phyloP scores from a whole-genome alignment of 2,113 vertebrate species.

The Clarias macrocephalus region DNA sequence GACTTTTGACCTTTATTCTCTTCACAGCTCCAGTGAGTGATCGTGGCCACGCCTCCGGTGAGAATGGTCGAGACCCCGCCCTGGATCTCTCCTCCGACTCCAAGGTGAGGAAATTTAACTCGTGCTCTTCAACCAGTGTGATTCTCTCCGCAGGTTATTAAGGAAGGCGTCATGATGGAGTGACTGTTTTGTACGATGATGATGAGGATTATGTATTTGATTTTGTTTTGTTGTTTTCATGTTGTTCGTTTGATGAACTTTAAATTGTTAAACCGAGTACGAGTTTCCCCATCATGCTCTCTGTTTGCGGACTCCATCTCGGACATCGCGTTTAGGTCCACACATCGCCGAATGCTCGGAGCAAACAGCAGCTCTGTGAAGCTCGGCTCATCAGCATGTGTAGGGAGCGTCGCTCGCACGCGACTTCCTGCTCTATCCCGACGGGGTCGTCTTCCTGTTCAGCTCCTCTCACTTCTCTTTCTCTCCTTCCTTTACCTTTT shows the following conservation, averaged over 20 bases:
- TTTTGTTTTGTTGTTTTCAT: conserved; percentile 16
- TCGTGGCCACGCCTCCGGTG: conserved; percentile 59
- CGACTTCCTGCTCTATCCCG: background rate
- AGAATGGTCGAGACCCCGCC: conserved; percentile 66
- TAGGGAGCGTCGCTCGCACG: background rate
- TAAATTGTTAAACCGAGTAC: background rate
- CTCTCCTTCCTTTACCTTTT: background rate
- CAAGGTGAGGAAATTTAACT: conserved; percentile 71
- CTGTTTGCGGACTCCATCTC: conserved; percentile 12
- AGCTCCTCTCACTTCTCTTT: background rate
- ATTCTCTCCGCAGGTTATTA: conserved; percentile 29
- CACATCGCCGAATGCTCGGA: background rate
- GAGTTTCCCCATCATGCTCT: conserved; percentile 24
- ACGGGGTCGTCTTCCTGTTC: background rate
- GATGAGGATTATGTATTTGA: background rate
- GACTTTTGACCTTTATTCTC: background rate
- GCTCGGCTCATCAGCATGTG: background rate
- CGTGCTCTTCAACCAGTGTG: conserved; percentile 57
- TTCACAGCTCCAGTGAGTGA: conserved; percentile 80
- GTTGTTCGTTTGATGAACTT: background rate
- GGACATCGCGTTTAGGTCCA: background rate
- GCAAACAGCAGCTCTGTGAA: background rate
- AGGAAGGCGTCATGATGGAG: too few species aligned
- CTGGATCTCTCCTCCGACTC: conserved; percentile 75
- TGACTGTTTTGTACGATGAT: background rate